Percentiles rank a stretch among this genome's conserved stretches.
Conservation (phyloP, 2,888 invertebrate species). For the Tinea pellionella region DNA sequence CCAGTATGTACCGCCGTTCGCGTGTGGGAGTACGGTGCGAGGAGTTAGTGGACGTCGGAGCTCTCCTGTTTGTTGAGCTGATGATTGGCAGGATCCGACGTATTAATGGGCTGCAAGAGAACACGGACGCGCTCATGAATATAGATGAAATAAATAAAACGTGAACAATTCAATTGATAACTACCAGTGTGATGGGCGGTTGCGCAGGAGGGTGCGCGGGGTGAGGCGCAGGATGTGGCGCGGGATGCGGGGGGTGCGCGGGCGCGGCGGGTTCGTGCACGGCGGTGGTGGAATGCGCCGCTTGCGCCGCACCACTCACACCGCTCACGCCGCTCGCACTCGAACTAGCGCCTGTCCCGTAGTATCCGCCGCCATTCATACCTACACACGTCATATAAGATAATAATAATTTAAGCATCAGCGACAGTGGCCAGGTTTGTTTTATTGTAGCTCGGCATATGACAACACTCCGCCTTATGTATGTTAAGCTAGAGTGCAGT, state of each 20-base stretch:
- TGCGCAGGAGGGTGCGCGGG: conserved; percentile 18
- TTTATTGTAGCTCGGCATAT: too few species aligned
- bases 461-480: too few species aligned
- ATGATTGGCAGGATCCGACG: conserved; percentile 86
- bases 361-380: conserved; percentile 21
- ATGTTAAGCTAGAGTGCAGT: too few species aligned
- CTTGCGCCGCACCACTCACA: conserved; percentile 80
- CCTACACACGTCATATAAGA: conserved; percentile 22
- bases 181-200: conserved; percentile 17
- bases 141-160: too few species aligned
- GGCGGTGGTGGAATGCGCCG: conserved; percentile 88
- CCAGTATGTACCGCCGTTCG: not conserved
- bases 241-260: conserved; percentile 42
- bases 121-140: too few species aligned
- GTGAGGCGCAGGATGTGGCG: conserved; percentile 32
- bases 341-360: conserved; percentile 73
- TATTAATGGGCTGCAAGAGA: conserved; percentile 78
- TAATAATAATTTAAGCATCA: too few species aligned
- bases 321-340: conserved; percentile 67
- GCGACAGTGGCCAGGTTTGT: too few species aligned
- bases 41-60: conserved; percentile 81
- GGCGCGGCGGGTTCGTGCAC: conserved; percentile 52
- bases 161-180: conserved; percentile 17
- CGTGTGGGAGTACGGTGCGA: conserved; percentile 13
- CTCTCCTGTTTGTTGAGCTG: conserved; percentile 83